Evolutionary conservation across 1,140 invertebrate genomes (phyloP), one percentile per base, ranked within the genome.

Genomic region (Cydia pomonella): DNA sequence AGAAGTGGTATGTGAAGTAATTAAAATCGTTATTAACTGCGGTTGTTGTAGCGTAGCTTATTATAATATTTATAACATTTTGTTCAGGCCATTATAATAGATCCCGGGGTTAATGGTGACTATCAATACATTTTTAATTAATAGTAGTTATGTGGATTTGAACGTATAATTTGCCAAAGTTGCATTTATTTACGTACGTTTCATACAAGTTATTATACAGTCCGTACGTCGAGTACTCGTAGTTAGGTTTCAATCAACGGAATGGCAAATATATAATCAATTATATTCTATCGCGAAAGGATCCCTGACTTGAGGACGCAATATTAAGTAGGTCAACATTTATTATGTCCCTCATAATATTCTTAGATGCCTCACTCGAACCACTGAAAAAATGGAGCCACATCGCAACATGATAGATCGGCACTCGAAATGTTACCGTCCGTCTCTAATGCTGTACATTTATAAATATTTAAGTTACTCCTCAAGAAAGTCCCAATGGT

Each of bases 381-480:
- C 12, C 13, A 13, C 9, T 7, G 16, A n/a, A 59, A 59, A 23
- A 5, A 10, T 59, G 1, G 41, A 50, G 53, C 9, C 21, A 23
- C 18, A 23, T 9, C 21, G 18, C 53, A 23, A 23, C 16, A 59
- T 59, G 6, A 59, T 59, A 59, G 53, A 59, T 59, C 53, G 21
- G 21, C 53, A 21, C 53, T 59, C 18, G 3, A 12, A 23, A 23
- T 59, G 21, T 59, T 59, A 59, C 50, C 1, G 53, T 59, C 18
- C 21, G n/a, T 23, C 21, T 59, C 53, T 59, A 59, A 59, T 12
- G 53, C 53, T 21, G 53, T 59, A 38, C 33, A 7, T 9, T 38
- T 38, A 59, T 59, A 59, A 59, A 59, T 59, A 59, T 59, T 59
- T 23, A 59, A 59, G 21, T 23, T 23, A 59, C 53, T 23, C 10